These are phyloP conservation scores for Prorops nasuta DNA, from an alignment of 1,140 invertebrate genomes.

Conservation along the genomic window DNA sequence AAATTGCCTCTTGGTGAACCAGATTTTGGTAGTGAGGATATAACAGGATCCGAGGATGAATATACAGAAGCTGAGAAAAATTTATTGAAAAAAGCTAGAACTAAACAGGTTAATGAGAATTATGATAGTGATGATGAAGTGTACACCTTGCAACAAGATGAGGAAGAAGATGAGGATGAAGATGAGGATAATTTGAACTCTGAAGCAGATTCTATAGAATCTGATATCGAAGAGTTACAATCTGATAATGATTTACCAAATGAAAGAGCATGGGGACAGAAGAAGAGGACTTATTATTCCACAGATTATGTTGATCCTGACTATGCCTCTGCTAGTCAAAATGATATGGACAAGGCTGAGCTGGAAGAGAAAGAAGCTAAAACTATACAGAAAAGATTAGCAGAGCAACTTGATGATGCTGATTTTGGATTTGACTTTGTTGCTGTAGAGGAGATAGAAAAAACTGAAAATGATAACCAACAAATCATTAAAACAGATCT, in stretches of 20 bases:
- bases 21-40: constrained; percentile 50
- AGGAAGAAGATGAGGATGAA: constrained; percentile 56
- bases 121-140: constrained; percentile 59
- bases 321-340: constrained; percentile 66
- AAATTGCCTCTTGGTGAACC: no score
- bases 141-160: constrained; percentile 25
- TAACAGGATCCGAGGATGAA: constrained; percentile 71
- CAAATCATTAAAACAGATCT: constrained; percentile 71
- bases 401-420: constrained; percentile 75
- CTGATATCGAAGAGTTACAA: constrained; percentile 71
- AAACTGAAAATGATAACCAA: constrained; percentile 52
- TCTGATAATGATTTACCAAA: constrained; percentile 71
- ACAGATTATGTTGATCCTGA: constrained; percentile 88
- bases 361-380: constrained; percentile 84
- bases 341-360: constrained; percentile 72
- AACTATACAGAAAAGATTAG: constrained; percentile 75
- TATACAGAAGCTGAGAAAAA: constrained; percentile 65
- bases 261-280: constrained; percentile 82
- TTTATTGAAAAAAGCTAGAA: constrained; percentile 63
- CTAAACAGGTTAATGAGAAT: constrained; percentile 53
- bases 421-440: constrained; percentile 74
- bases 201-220: constrained; percentile 52
- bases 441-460: constrained; percentile 46
- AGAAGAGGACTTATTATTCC: constrained; percentile 75
- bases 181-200: constrained; percentile 48